phyloP scores from a whole-genome alignment of 2,888 invertebrate genomes.

The Leptopilina syphax region DNA sequence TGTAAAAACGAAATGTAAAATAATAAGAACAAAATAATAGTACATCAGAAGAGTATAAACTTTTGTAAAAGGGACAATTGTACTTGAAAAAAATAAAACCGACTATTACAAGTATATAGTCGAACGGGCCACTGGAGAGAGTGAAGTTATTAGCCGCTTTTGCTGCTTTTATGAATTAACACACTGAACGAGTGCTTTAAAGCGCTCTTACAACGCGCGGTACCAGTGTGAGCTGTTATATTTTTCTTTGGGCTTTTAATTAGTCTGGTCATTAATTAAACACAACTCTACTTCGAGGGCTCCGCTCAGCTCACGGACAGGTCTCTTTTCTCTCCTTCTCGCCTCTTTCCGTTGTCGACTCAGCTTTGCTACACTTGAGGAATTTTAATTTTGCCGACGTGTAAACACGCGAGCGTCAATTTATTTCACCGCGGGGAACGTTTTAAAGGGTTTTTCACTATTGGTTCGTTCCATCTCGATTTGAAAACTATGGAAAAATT shows the following conservation, averaged over 20 bases:
- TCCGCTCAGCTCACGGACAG: slow-evolving; percentile 15
- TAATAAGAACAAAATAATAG: neutral
- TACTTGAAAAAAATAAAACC: slow-evolving; percentile 1
- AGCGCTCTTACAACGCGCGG: slow-evolving; percentile 50
- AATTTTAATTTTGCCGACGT: slow-evolving; percentile 69
- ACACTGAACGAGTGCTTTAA: slow-evolving; percentile 56
- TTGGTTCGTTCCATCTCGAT: slow-evolving; percentile 40
- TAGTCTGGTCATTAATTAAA: slow-evolving; percentile 70
- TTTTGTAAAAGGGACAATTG: neutral
- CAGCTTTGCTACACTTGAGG: slow-evolving; percentile 64
- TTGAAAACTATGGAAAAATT: slow-evolving; percentile 11
- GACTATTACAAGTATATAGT: slow-evolving; percentile 1
- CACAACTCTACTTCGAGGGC: slow-evolving; percentile 61
- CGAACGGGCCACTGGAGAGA: slow-evolving; percentile 19
- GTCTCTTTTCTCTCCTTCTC: slow-evolving; percentile 26
- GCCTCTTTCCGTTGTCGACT: slow-evolving; percentile 53
- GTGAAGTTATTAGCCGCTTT: slow-evolving; percentile 25
- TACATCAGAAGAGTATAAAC: neutral
- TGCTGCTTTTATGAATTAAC: slow-evolving; percentile 56
- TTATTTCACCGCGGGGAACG: slow-evolving; percentile 65
- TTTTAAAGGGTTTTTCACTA: slow-evolving; percentile 55
- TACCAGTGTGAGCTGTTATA: slow-evolving; percentile 51
- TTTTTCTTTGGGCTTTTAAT: slow-evolving; percentile 68
- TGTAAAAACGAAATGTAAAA: no score
- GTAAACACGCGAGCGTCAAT: slow-evolving; percentile 70